Base-by-base conservation (phyloP, 2,888 invertebrate species). In the Seladonia tumulorum region DNA sequence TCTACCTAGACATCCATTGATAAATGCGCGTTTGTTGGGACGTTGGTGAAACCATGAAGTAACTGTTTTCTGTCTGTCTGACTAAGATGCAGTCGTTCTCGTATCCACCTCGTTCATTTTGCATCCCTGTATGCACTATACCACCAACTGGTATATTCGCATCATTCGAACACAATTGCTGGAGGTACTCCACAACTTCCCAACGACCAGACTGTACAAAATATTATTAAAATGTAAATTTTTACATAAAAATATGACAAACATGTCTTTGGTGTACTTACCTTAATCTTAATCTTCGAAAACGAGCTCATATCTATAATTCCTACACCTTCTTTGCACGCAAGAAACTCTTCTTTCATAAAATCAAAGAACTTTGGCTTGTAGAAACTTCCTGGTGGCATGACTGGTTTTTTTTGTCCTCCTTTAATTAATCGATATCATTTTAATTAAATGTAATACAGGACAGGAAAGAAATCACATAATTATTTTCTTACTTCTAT, bases 231-330 rank as follows among this genome's bases (percentile, higher is more conserved):
- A 68, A 49, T 79, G 47, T 35, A 12, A 72, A 22, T 81, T 35
- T 77, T 66, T 47, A 57, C 39, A 73, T 60, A 42, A 49, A 77
- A 35, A 60, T 22, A 18, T 68, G 45, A 47, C 18, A 39, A 57
- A 49, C 12, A 75, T 10, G 14, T 71, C n/a, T n/a, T 71, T 42
- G 66, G 35, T 22, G 35, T 74, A 92, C 94, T 93, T 94, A 97
- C 97, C 95, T 96, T 96, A 76, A 97, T 96, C 95, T 97, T 96
- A 91, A 97, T 97, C 95, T 98, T 98, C 18, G 97, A 96, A 95
- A 97, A 97, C 7, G 97, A 97, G 66, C 97, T 97, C 97, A 97
- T 97, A 92, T 98, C 97, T 87, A 97, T 97, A 78, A 98, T 96
- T 77, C 97, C 97, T 70, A 97, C 97, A n/a, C 97, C 96, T 95